Evolutionary conservation across 1,140 invertebrate genomes (phyloP), one percentile per base, ranked within the genome.

Genomic region (Eurosta solidaginis): DNA sequence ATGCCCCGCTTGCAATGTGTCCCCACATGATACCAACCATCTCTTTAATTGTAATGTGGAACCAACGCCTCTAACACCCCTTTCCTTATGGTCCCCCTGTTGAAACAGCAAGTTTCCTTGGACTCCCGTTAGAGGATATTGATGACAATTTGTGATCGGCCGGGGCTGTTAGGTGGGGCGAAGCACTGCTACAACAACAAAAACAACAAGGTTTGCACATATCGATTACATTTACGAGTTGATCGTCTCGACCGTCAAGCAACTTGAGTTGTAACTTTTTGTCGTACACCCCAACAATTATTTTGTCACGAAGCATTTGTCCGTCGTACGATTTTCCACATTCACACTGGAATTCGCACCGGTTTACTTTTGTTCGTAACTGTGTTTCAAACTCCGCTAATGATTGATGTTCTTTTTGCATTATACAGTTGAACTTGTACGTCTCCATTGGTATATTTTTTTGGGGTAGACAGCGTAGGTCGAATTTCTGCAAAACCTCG

Each of bases 301-400:
- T 75, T 22, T 50, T 44, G 50, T 75, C 78, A 3, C 78, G 68
- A 17, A 78, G 73, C 78, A 78, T 75, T 42, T 73, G 45, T 17
- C 42, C 25, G 45, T 78, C 73, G 22, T 75, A 78, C 5, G 74
- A 45, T 14, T 29, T 42, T 9, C 78, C 78, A 47, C 78, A 78
- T 29, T 42, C n/a, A 12, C 68, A 78, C 17, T 44, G 52, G 29
- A 78, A 78, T 27, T 76, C 73, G 59, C 74, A 76, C n/a, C 2
- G 36, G 1, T 14, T 10, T n/a, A 75, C 14, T 44, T 78, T 33
- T 5, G 29, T 78, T 42, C 75, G 42, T 20, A 78, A 29, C 27
- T 77, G 68, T 78, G 79, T 73, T 80, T 82, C 27, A 87, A 74
- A 75, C 75, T 77, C 42, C 83, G 77, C 7, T 49, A 79, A 77